Evolutionary conservation across 2,888 invertebrate species (phyloP), one percentile per base, ranked within the genome.

Genomic region (Oeneis ivallda): DNA sequence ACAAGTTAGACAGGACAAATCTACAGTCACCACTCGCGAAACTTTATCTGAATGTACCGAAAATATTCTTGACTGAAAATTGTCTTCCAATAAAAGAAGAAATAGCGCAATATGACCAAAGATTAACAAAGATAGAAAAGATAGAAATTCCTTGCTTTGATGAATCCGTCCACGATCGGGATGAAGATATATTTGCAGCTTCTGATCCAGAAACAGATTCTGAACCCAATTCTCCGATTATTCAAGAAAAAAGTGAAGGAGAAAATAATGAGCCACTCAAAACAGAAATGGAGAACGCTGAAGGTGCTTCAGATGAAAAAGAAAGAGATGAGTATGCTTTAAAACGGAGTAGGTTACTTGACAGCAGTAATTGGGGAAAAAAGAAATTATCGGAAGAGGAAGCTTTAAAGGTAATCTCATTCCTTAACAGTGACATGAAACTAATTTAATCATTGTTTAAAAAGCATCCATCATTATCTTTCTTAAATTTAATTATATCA

Each of bases 311-410:
- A 43, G 60, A 62, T 39, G 56, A 26, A 9, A 68, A 66, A 43
- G 43, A 58, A 13, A 69, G 66, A 65, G 17, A 50, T 62, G 45
- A 64, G 57, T 52, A 52, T 58, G 10, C 8, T 17, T 50, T 49
- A 17, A 73, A 68, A 65, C 72, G 70, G n/a, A 73, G 68, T 5
- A 79, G 78, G 74, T 75, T 79, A 65, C 73, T 85, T 3, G 81
- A 87, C 70, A 75, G 76, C 9, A 75, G 69, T 4, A 73, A 85
- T 73, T 91, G 91, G 91, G 83, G 83, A 64, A 82, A 78, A 15
- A 74, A 74, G 49, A 75, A 72, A 15, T 71, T 91, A 56, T 78
- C 78, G 1, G 91, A 91, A 64, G 86, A 87, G 4, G 86, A 89
- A 52, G 91, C 90, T 0, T 41, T 86, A 7, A 78, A 79, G 61